Evolutionary conservation across 2,888 invertebrate species (phyloP).

Genomic region (Spatulosminthurus flaviceps): DNA sequence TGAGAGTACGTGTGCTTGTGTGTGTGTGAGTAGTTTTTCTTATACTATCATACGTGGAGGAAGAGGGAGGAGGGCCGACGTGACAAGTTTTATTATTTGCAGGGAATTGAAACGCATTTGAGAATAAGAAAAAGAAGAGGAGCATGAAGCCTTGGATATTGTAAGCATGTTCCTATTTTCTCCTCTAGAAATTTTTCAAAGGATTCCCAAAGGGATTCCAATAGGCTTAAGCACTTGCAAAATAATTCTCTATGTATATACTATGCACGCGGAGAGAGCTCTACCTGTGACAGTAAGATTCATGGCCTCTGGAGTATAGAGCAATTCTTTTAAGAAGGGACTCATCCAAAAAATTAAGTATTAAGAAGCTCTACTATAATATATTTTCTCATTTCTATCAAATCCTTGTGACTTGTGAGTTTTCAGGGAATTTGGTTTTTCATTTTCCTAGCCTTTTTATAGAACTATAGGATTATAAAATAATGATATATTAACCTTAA

Average conservation of each 20-base stretch:
- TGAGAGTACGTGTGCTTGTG: not conserved
- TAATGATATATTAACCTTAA: no score
- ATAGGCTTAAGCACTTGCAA: conserved; percentile 1
- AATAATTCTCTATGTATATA: not conserved
- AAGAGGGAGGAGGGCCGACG: not conserved
- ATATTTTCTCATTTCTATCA: no score
- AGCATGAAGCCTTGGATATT: not conserved
- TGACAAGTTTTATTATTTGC: conserved; percentile 7
- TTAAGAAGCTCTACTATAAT: no score
- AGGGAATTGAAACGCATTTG: conserved; percentile 13
- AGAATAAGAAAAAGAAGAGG: not conserved
- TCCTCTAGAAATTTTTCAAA: conserved; percentile 2
- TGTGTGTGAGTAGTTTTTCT: not conserved
- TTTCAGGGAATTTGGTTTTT: no score
- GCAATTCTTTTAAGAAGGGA: not conserved
- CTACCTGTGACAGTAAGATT: not conserved
- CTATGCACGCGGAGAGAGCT: no score
- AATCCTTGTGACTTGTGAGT: no score
- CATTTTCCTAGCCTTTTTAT: no score
- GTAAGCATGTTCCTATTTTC: not conserved
- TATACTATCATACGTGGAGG: not conserved
- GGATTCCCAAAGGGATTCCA: not conserved
- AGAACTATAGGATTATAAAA: no score
- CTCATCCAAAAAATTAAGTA: not conserved
- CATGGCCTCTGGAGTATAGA: not conserved